Evolutionary conservation across 2,113 vertebrate species (phyloP).

Genomic region (Grammomys dolichurus): DNA sequence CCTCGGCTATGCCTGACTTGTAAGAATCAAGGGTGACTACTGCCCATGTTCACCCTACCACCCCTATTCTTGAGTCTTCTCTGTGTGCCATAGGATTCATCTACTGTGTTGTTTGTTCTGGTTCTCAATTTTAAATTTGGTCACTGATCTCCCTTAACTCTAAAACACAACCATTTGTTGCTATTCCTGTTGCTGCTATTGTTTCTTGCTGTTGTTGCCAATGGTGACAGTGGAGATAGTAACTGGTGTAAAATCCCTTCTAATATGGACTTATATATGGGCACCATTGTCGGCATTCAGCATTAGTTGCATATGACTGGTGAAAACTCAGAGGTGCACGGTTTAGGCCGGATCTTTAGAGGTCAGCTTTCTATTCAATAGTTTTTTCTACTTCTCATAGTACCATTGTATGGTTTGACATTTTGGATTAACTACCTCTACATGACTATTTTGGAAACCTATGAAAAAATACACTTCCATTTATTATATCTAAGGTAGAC

Average conservation of each 20-base stretch:
- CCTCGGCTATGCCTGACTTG: not conserved
- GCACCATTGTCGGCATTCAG: not conserved
- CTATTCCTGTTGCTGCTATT: not conserved
- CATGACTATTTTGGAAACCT: not conserved
- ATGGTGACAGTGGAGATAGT: not conserved
- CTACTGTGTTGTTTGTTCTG: not conserved
- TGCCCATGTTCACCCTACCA: not conserved
- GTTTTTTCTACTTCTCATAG: not conserved
- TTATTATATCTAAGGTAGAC: not conserved
- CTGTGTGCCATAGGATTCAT: not conserved
- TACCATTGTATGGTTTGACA: not conserved
- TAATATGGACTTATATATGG: not conserved
- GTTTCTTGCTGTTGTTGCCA: not conserved
- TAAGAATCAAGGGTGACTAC: not conserved
- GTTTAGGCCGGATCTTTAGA: not conserved
- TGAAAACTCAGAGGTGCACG: not conserved
- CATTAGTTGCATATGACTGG: not conserved
- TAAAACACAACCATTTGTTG: not conserved
- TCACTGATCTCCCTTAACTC: constrained; percentile 17
- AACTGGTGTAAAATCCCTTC: not conserved
- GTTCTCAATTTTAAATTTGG: not conserved
- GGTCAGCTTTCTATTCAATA: not conserved
- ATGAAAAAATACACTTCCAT: not conserved
- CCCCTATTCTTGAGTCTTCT: not conserved
- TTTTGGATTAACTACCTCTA: not conserved